Evolutionary conservation across 2,888 invertebrate species (phyloP).

Genomic region (Dichetophora obliterata): DNA sequence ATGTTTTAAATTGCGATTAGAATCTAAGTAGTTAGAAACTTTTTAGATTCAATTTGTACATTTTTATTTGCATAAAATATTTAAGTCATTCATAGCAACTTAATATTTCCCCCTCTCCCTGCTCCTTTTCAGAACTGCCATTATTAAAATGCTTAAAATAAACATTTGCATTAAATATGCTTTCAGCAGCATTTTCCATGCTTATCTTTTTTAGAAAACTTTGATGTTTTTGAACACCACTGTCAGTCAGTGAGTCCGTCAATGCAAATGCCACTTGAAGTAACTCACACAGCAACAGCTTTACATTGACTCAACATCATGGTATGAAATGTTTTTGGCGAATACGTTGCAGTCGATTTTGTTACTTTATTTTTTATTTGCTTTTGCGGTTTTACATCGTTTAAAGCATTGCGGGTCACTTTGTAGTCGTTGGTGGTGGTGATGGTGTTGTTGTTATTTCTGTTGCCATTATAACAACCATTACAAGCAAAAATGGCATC

Average conservation of each 20-base stretch:
- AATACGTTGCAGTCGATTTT: not conserved
- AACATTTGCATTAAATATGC: too few relatives aligned
- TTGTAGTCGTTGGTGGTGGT: not conserved
- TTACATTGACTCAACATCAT: not conserved
- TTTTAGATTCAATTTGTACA: too few relatives aligned
- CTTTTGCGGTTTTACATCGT: slow-evolving; percentile 5
- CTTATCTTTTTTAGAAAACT: too few relatives aligned
- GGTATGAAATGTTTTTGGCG: not conserved
- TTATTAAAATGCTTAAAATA: too few relatives aligned
- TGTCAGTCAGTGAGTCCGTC: not conserved
- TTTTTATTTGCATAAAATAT: too few relatives aligned
- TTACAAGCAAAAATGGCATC: slow-evolving; percentile 28
- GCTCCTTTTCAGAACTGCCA: too few relatives aligned
- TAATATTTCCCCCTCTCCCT: too few relatives aligned
- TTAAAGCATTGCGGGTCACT: slow-evolving; percentile 13
- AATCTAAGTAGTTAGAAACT: too few relatives aligned
- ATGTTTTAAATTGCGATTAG: too few relatives aligned
- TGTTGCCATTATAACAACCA: slow-evolving; percentile 14
- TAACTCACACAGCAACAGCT: not conserved
- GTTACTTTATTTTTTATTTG: not conserved
- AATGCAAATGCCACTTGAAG: slow-evolving; percentile 1
- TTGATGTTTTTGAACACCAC: not conserved
- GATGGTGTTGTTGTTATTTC: not conserved
- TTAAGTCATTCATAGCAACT: too few relatives aligned
- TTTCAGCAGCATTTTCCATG: too few relatives aligned